Conservation (phyloP, 2,888 invertebrate genomes). For the Megamerina dolium region DNA sequence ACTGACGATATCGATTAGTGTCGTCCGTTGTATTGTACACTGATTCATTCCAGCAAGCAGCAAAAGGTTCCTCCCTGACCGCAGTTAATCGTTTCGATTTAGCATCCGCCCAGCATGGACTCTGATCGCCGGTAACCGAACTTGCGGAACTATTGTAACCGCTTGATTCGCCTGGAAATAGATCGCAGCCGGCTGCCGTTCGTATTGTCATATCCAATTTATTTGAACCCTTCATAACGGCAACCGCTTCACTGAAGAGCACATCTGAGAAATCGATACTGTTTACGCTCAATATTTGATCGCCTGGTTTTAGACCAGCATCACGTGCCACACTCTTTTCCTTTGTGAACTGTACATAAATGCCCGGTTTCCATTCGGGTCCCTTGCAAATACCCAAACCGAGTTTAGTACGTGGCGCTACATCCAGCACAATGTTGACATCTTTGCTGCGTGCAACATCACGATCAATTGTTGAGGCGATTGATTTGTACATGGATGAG, state of each 20-base stretch:
- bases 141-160: slow-evolving; percentile 82
- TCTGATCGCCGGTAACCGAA: slow-evolving; percentile 70
- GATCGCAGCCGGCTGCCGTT: slow-evolving; percentile 71
- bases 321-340: slow-evolving; percentile 83
- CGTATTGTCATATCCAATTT: slow-evolving; percentile 70
- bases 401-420: slow-evolving; percentile 74
- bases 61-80: slow-evolving; percentile 58
- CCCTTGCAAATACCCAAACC: slow-evolving; percentile 86
- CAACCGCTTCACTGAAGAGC: slow-evolving; percentile 76
- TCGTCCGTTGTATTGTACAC: slow-evolving; percentile 13
- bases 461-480: slow-evolving; percentile 20
- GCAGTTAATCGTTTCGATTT: slow-evolving; percentile 61
- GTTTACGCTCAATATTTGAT: slow-evolving; percentile 87
- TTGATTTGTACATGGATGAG: slow-evolving; percentile 22
- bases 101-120: slow-evolving; percentile 61
- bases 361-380: slow-evolving; percentile 79
- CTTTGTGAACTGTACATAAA: slow-evolving; percentile 84
- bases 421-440: slow-evolving; percentile 69
- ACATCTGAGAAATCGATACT: slow-evolving; percentile 71
- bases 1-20: slow-evolving; percentile 15
- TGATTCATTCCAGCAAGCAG: slow-evolving; percentile 15
- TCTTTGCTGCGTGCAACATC: slow-evolving; percentile 55
- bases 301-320: slow-evolving; percentile 82
- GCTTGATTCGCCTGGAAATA: slow-evolving; percentile 75
- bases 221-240: slow-evolving; percentile 71